Conservation (phyloP, 2,888 invertebrate genomes). For the Pocota personata region DNA sequence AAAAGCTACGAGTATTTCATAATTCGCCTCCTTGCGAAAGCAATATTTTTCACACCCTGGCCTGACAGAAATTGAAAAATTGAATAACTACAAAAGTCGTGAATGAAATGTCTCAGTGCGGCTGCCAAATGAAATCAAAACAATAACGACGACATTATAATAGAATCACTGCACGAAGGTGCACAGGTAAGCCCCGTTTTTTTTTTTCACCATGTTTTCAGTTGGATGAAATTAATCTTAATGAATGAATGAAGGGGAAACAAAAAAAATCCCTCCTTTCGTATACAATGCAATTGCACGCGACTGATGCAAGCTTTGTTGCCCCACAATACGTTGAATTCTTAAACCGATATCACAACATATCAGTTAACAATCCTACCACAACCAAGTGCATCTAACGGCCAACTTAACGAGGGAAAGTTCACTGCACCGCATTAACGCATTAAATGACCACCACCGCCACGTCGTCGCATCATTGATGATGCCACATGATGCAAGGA, state of each 20-base stretch:
- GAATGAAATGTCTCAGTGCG: constrained; percentile 67
- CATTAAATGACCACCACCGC: constrained; percentile 68
- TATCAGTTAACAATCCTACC: constrained; percentile 63
- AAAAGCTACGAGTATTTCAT: constrained; percentile 63
- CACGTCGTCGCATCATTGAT: constrained; percentile 58
- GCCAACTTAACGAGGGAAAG: constrained; percentile 67
- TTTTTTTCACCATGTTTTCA: constrained; percentile 41
- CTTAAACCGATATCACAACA: constrained; percentile 67
- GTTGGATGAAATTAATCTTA: constrained; percentile 70
- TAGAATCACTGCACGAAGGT: constrained; percentile 71
- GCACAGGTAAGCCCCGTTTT: constrained; percentile 32
- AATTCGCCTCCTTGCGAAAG: constrained; percentile 54
- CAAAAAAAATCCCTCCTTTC: constrained; percentile 21
- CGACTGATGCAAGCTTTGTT: constrained; percentile 55
- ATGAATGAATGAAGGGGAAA: constrained; percentile 59
- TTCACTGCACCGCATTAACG: constrained; percentile 69
- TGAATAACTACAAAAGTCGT: constrained; percentile 61
- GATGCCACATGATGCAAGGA: constrained; percentile 62
- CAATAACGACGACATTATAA: constrained; percentile 64
- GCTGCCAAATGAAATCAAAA: constrained; percentile 72
- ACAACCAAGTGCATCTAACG: constrained; percentile 41
- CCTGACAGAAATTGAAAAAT: constrained; percentile 68
- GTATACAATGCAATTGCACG: constrained; percentile 48
- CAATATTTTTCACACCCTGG: constrained; percentile 67
- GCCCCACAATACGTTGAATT: constrained; percentile 48